Evolutionary conservation across 2,797 vertebrate genomes (phyloP), one percentile per base, ranked within the genome.

Genomic region (Crenuchus spilurus): DNA sequence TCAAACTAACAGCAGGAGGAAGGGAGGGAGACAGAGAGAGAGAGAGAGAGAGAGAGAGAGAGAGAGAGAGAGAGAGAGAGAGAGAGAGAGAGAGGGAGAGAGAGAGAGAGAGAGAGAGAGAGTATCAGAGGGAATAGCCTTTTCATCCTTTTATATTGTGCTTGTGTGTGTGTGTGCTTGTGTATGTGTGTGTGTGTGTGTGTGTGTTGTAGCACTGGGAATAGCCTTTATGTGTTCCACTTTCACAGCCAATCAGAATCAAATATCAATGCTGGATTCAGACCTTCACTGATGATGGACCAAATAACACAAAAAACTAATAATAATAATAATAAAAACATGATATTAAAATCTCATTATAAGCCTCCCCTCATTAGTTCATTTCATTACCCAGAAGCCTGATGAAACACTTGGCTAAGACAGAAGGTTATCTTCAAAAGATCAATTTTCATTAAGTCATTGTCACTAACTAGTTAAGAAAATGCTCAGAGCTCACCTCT

Each of bases 51-150:
- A n/a, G n/a, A n/a, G n/a, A n/a, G n/a, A n/a, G n/a, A n/a, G n/a
- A n/a, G n/a, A n/a, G 37, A 26, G 1, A 41, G 39, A 41, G 39
- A 41, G 39, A 42, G 41, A 42, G 30, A 37, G 28, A 6, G 42
- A 35, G 60, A 33, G 60, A 22, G 60, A 24, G 46, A 54, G 61
- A 62, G 46, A 49, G 11, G 20, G 44, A 26, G 24, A 62, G 20
- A 61, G 69, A 33, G 24, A 62, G 35, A 64, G 60, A 54, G 39
- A 74, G 51, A 22, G 61, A 54, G 35, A 51, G 62, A 31, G 24
- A 46, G 26, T n/a, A 37, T 22, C 28, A 74, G 39, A 37, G 67
- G 46, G 65, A 75, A 52, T 24, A 41, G 54, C 55, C 26, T 75
- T 69, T 63, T 22, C 49, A 48, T 33, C 6, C 18, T 22, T 62